Evolutionary conservation across 2,888 invertebrate species (phyloP), one percentile per base, ranked within the genome.

Genomic region (Branchellion lobata): DNA sequence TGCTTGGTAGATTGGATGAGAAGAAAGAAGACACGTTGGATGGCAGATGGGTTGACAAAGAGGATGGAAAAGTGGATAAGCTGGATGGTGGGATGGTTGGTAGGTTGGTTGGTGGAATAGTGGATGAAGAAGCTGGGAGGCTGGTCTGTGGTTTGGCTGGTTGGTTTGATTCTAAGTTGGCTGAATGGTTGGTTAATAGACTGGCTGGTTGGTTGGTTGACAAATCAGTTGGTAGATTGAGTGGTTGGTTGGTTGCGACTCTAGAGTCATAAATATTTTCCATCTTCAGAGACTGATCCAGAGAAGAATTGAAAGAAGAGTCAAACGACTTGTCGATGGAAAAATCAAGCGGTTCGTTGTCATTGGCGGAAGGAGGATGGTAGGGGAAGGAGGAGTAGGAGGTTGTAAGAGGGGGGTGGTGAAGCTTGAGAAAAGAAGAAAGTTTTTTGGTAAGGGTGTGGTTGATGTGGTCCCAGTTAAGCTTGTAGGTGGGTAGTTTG

Each of bases 401-500:
- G 53, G 27, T 24, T 3, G 24, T 47, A 5, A 5, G 65, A 8
- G 29, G 21, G 51, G 29, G 51, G n/a, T 40, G 53, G 34, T 75
- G 53, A 33, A 31, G 0, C 33, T 34, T 47, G 33, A 61, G n/a
- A 14, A 65, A 18, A 33, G 65, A 5, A 33, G 40, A 33, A 40
- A 79, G 29, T 29, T 68, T 68, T 33, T 65, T 65, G 33, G 34
- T 27, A 68, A 75, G 18, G 29, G 34, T 14, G 27, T 57, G 31
- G 61, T 75, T 75, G 21, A 77, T 31, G 24, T 47, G 34, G 18
- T 77, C 77, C 77, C 77, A 77, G 40, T 77, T 77, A 24, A 77
- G 77, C 31, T 77, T 53, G 31, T 77, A 77, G 24, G 53, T 31
- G 36, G 53, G 18, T 8, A 77, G 65, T 33, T 77, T 77, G 1